Base-by-base conservation (phyloP, 2,797 vertebrate genomes). In the Melanitta fusca region DNA sequence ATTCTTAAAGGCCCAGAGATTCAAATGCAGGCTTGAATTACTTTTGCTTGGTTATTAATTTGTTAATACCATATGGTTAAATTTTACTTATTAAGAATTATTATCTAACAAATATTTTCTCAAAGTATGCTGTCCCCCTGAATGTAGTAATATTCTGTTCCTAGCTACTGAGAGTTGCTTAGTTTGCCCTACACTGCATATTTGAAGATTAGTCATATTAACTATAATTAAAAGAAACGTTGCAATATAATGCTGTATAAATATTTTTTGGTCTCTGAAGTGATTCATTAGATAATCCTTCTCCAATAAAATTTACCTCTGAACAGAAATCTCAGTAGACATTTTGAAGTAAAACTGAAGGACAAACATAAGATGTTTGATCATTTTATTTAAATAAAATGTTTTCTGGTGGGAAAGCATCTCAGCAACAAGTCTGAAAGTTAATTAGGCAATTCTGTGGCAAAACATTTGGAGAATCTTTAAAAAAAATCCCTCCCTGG, bases 381-480 rank as follows among this genome's bases (percentile, higher is more conserved):
- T 95, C 70, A 49, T 92, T 92, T 93, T 86, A 85, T 96, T 92
- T 86, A 88, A 96, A 94, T 91, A 91, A 93, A 77, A 51, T 43
- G 3, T 81, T 91, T 97, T 84, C 88, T 83, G 24, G 11, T 85
- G 53, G 34, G 25, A 95, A 95, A 77, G 51, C 32, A 77, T 92
- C 27, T 95, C n/a, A 97, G 56, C 51, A 84, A 92, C 64, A 81
- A 62, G 20, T 87, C 71, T 97, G 68, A 85, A 82, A 91, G 60
- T 95, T 88, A 89, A 95, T 94, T 95, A 97, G 47, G 8, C 10
- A 91, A 64, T 81, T 95, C 70, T 71, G 19, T 64, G 32, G 61
- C 32, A 94, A 93, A 93, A 89, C 77, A 95, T 96, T 96, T 93
- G 72, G 89, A 95, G 34, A 95, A 89, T 89, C 73, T 89, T 89